Evolutionary conservation across 1,140 invertebrate genomes (phyloP), one percentile per base, ranked within the genome.

Genomic region (Leguminivora glycinivorella): DNA sequence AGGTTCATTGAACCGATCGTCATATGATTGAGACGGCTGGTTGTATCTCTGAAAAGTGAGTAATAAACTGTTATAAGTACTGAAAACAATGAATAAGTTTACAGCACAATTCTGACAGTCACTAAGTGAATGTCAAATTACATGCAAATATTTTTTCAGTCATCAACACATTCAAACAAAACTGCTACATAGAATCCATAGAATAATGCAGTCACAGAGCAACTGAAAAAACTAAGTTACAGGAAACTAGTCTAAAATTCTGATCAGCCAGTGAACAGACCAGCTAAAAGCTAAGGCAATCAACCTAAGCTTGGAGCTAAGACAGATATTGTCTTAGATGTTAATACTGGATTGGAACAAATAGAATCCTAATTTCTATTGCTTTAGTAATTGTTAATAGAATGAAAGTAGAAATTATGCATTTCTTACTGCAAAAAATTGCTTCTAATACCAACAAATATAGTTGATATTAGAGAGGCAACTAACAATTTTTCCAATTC

Each of bases 1-100:
- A 9, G 58, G 25, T 29, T 26, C 58, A 31, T 29, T 29, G 58
- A n/a, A 63, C 25, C n/a, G 58, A 63, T 60, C 25, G 4, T 63
- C 9, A 29, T n/a, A 63, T 5, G 25, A 17, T 19, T 63, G 25
- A 63, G 25, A 31, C n/a, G 58, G 58, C 58, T 29, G 58, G 58
- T 63, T 63, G 26, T 63, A 63, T 63, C 25, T 29, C 58, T 63
- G 58, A 63, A 63, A 63, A 17, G 26, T 34, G 58, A 63, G 9
- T 43, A 43, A 22, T 19, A 52, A 7, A 22, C 47, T 52, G 47
- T 52, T 52, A 52, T 19, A 52, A 52, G 17, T 52, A 52, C 19
- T 52, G 47, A 52, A 9, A 52, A 52, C 47, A 52, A 22, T 52
- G 47, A 22, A 17, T 22, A 10, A 52, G 47, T 52, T 52, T 10